These are phyloP conservation scores for Fukomys damarensis DNA, from an alignment of 2,113 vertebrate species.

Conservation along the genomic window DNA sequence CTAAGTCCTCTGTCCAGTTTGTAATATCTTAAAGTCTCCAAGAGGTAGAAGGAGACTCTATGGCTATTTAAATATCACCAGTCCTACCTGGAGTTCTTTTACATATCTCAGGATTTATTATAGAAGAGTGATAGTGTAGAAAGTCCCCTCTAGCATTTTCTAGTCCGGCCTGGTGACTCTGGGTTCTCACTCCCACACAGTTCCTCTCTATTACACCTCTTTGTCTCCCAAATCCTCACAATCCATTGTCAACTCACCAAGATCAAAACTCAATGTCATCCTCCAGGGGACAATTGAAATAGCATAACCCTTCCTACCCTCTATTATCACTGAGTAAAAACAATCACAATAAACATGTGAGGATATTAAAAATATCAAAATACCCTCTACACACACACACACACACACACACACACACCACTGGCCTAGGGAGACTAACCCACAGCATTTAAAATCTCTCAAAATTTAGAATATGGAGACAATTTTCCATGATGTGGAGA, in stretches of 20 bases:
- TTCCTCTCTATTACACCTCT: background rate
- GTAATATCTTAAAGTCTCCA: background rate
- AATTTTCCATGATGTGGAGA: background rate
- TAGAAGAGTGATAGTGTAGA: background rate
- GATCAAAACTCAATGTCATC: background rate
- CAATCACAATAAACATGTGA: background rate
- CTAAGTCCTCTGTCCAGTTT: background rate
- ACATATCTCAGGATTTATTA: background rate
- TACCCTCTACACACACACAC: background rate
- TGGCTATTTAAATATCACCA: background rate
- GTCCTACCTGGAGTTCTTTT: background rate
- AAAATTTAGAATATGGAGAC: background rate
- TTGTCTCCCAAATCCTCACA: background rate
- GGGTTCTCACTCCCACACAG: background rate
- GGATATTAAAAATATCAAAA: background rate
- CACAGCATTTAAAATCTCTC: background rate
- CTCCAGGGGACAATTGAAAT: background rate
- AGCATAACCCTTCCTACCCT: background rate
- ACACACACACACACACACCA: background rate
- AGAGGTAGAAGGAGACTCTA: background rate
- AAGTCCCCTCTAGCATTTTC: background rate
- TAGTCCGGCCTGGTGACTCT: background rate
- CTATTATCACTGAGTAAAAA: background rate
- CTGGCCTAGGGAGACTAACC: background rate
- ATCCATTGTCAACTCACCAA: background rate